phyloP scores from a whole-genome alignment of 1,140 invertebrate species.

The Drosophila auraria region DNA sequence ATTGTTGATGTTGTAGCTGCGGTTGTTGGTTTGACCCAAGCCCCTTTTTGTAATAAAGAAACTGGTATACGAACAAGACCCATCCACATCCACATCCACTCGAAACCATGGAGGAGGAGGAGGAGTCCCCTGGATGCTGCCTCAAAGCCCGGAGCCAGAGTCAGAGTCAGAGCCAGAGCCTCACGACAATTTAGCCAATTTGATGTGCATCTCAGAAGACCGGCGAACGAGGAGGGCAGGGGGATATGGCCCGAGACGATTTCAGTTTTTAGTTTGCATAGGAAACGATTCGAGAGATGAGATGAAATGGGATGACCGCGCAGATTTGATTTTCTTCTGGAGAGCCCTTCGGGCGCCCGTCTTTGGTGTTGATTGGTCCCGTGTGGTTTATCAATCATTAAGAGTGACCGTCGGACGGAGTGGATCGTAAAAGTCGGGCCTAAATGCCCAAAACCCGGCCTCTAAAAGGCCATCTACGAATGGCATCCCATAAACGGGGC shows the following conservation, averaged over 20 bases:
- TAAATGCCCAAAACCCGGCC: constrained; percentile 54
- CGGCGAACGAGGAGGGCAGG: not conserved
- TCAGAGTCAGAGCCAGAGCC: constrained; percentile 20
- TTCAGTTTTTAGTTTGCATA: constrained; percentile 55
- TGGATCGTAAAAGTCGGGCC: constrained; percentile 59
- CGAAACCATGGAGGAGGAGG: not conserved
- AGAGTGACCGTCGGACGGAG: constrained; percentile 45
- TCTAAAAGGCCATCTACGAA: constrained; percentile 76
- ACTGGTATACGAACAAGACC: constrained; percentile 76
- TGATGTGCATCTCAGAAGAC: constrained; percentile 54
- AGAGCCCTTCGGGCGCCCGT: constrained; percentile 31
- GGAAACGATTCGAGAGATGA: constrained; percentile 34
- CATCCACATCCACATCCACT: constrained; percentile 36
- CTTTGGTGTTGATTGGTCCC: constrained; percentile 74
- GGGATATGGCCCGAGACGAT: constrained; percentile 35
- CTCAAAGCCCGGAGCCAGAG: constrained; percentile 9
- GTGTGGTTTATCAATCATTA: constrained; percentile 81
- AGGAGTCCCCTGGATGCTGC: constrained; percentile 40
- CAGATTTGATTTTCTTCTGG: constrained; percentile 50
- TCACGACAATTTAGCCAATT: constrained; percentile 80
- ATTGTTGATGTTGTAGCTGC: constrained; percentile 43
- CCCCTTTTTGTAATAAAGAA: constrained; percentile 80
- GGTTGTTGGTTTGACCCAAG: constrained; percentile 78
- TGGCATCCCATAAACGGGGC: constrained; percentile 45
- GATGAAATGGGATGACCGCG: constrained; percentile 46